Evolutionary conservation across 1,140 invertebrate species (phyloP).

Genomic region (Acromyrmex echinatior): DNA sequence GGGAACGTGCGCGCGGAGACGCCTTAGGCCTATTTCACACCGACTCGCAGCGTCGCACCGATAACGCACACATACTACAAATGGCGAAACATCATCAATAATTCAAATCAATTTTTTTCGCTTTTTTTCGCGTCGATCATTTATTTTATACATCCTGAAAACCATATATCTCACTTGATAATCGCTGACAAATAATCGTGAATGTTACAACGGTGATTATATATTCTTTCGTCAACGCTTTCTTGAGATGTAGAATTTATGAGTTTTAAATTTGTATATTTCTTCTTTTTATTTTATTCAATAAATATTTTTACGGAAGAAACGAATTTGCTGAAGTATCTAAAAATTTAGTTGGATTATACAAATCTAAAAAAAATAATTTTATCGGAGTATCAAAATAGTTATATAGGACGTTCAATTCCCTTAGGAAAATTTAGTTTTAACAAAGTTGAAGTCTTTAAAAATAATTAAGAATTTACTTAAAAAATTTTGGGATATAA

Average conservation of each 20-base stretch:
- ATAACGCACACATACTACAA: not conserved
- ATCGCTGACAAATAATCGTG: not conserved
- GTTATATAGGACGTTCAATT: too few relatives aligned
- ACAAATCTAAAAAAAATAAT: too few relatives aligned
- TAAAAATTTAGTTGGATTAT: too few relatives aligned
- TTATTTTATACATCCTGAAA: not conserved
- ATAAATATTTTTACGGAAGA: not conserved
- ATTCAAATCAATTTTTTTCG: not conserved
- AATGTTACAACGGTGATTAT: not conserved
- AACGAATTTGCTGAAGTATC: too few relatives aligned
- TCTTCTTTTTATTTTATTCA: not conserved
- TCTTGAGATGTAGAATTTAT: not conserved
- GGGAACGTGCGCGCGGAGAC: not conserved
- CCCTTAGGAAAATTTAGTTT: too few relatives aligned
- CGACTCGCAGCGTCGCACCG: not conserved
- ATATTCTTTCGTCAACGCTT: not conserved
- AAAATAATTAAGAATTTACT: too few relatives aligned
- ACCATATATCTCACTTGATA: constrained; percentile 15
- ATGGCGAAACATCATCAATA: not conserved
- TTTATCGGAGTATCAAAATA: too few relatives aligned
- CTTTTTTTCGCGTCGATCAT: not conserved
- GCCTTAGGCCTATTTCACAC: constrained; percentile 45
- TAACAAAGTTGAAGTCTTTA: too few relatives aligned
- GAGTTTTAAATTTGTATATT: not conserved
- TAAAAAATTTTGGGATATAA: too few relatives aligned